phyloP scores from a whole-genome alignment of 2,797 vertebrate genomes.

The Coreius guichenoti region DNA sequence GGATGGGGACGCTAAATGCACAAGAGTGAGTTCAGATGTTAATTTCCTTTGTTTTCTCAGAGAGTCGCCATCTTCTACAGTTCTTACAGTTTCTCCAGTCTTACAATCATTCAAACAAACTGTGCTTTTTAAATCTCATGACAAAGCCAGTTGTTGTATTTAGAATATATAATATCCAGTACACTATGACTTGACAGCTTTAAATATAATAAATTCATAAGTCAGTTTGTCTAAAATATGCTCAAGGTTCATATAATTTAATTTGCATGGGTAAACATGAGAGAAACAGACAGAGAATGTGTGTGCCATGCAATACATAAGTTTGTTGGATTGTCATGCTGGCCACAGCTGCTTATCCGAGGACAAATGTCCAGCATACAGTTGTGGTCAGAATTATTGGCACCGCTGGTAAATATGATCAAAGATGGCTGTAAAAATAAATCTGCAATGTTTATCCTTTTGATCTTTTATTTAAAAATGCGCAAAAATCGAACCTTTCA shows the following conservation, averaged over 20 bases:
- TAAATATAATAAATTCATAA: neutral
- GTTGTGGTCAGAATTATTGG: too few species aligned
- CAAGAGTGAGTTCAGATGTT: too few species aligned
- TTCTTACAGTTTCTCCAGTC: too few species aligned
- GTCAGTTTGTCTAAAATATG: neutral
- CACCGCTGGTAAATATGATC: too few species aligned
- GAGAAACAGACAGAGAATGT: neutral
- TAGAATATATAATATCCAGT: neutral
- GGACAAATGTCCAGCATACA: slow-evolving; percentile 2
- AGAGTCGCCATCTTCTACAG: too few species aligned
- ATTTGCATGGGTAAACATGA: neutral
- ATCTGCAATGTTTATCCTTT: too few species aligned
- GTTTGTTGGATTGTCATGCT: neutral
- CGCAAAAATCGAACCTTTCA: too few species aligned
- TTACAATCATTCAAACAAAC: neutral
- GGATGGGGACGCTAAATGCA: too few species aligned
- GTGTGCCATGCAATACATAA: neutral
- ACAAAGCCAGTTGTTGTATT: neutral
- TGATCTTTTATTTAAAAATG: too few species aligned
- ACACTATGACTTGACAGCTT: neutral
- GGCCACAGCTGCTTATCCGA: neutral
- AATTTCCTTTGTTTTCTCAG: too few species aligned
- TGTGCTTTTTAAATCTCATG: too few species aligned
- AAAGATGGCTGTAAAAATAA: too few species aligned
- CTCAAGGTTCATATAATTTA: neutral